These are phyloP conservation scores for Pachypanchax playfairii DNA, from an alignment of 2,113 vertebrate species.

Conservation along the genomic window DNA sequence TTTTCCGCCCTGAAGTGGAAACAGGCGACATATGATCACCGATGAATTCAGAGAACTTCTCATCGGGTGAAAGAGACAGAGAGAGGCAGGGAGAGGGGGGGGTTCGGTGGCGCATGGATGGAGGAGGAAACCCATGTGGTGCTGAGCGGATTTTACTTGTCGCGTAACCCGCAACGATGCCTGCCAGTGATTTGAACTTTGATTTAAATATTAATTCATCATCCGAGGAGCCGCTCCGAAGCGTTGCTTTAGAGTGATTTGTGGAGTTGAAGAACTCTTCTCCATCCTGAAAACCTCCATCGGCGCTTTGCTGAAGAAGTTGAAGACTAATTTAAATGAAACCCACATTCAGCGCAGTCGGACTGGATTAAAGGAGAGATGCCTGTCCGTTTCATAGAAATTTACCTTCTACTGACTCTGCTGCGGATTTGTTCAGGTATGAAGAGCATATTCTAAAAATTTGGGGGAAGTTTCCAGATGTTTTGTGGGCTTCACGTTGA, in stretches of 20 bases:
- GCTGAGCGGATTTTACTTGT: slow-evolving; percentile 36
- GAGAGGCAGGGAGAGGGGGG: too few species aligned
- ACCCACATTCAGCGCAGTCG: slow-evolving; percentile 9
- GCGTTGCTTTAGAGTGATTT: neutral
- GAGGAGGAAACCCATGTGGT: slow-evolving; percentile 20
- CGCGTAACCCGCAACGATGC: slow-evolving; percentile 42
- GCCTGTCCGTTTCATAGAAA: slow-evolving; percentile 63
- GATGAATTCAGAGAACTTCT: slow-evolving; percentile 63
- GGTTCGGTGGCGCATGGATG: slow-evolving; percentile 10
- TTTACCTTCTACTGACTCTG: slow-evolving; percentile 68
- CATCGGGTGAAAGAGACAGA: slow-evolving; percentile 41
- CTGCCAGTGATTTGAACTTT: slow-evolving; percentile 54
- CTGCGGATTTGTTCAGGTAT: slow-evolving; percentile 76
- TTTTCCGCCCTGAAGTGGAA: slow-evolving; percentile 28
- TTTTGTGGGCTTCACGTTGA: neutral
- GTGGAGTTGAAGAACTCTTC: slow-evolving; percentile 48
- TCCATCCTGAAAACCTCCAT: slow-evolving; percentile 12
- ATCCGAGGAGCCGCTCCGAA: slow-evolving; percentile 35
- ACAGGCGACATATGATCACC: slow-evolving; percentile 20
- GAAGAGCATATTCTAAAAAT: slow-evolving; percentile 1
- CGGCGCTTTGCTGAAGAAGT: slow-evolving; percentile 44
- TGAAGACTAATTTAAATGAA: slow-evolving; percentile 54
- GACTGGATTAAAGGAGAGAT: slow-evolving; percentile 74
- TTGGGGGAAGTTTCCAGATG: neutral
- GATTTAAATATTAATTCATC: slow-evolving; percentile 12